Percentiles rank a stretch among this genome's conserved stretches.
These are phyloP conservation scores for Brachionus asplanchnoidis DNA, from an alignment of 1,140 invertebrate genomes.

Conservation along the genomic window DNA sequence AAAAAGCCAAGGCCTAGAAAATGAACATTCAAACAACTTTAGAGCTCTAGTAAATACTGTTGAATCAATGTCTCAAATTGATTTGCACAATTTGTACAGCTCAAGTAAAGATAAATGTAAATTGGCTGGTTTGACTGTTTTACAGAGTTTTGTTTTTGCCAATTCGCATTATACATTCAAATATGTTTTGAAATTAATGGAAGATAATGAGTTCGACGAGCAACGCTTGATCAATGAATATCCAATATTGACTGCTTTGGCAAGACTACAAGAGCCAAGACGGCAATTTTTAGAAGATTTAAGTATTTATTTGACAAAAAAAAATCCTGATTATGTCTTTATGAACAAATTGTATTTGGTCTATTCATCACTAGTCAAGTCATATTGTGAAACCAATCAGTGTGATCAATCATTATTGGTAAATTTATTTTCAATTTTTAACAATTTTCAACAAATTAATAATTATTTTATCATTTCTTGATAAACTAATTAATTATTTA, in stretches of 20 bases:
- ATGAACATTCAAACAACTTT: conserved; percentile 32
- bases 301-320: background rate
- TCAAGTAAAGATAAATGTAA: background rate
- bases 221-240: conserved; percentile 27
- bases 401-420: background rate
- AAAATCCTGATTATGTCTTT: background rate
- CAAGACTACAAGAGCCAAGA: conserved; percentile 16
- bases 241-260: conserved; percentile 37
- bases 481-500: background rate
- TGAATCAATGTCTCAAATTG: background rate
- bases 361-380: conserved; percentile 19
- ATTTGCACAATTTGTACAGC: background rate
- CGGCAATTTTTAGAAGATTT: background rate
- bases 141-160: conserved; percentile 12
- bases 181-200: background rate
- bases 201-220: conserved; percentile 13
- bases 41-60: conserved; percentile 11
- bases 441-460: background rate
- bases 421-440: background rate
- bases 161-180: conserved; percentile 8
- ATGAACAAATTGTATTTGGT: conserved; percentile 34
- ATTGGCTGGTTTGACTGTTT: conserved; percentile 16
- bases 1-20: background rate
- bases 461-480: background rate
- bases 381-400: background rate